phyloP scores from a whole-genome alignment of 1,140 invertebrate genomes.

The Drosophila sechellia region DNA sequence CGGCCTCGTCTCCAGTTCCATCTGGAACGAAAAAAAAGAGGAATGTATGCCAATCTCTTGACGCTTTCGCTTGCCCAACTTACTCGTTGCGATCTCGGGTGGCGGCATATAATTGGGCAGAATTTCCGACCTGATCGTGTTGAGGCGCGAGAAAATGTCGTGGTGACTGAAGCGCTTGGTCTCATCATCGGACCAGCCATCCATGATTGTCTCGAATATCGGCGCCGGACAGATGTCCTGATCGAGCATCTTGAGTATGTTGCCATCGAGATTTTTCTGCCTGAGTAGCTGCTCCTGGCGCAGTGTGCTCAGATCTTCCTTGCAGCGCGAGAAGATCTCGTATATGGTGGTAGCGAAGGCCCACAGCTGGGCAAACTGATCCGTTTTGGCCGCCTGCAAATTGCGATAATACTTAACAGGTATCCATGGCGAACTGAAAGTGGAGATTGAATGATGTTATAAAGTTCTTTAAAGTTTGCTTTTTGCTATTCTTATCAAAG shows the following conservation, averaged over 20 bases:
- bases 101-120: slow-evolving; percentile 29
- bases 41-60: neutral
- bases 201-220: slow-evolving; percentile 91
- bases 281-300: slow-evolving; percentile 42
- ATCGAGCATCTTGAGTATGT: slow-evolving; percentile 88
- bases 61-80: neutral
- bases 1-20: slow-evolving; percentile 11
- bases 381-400: slow-evolving; percentile 87
- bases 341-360: slow-evolving; percentile 94
- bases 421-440: slow-evolving; percentile 92
- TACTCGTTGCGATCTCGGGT: slow-evolving; percentile 36
- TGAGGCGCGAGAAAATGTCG: slow-evolving; percentile 69
- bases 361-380: slow-evolving; percentile 92
- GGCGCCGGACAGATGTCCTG: slow-evolving; percentile 89
- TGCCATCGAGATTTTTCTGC: slow-evolving; percentile 80
- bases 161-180: slow-evolving; percentile 90
- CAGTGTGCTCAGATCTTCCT: slow-evolving; percentile 61
- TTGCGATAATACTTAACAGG: slow-evolving; percentile 91
- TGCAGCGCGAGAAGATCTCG: slow-evolving; percentile 94
- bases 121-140: slow-evolving; percentile 29
- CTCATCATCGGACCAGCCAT: slow-evolving; percentile 94
- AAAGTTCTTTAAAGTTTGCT: too few relatives aligned
- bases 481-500: too few relatives aligned
- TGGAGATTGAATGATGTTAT: neutral
- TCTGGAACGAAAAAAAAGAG: neutral